A percentile compares a stretch with the other conserved stretches of the same genome.
These are phyloP conservation scores for Leptinotarsa juncta DNA, from an alignment of 2,888 invertebrate species.

Conservation along the genomic window DNA sequence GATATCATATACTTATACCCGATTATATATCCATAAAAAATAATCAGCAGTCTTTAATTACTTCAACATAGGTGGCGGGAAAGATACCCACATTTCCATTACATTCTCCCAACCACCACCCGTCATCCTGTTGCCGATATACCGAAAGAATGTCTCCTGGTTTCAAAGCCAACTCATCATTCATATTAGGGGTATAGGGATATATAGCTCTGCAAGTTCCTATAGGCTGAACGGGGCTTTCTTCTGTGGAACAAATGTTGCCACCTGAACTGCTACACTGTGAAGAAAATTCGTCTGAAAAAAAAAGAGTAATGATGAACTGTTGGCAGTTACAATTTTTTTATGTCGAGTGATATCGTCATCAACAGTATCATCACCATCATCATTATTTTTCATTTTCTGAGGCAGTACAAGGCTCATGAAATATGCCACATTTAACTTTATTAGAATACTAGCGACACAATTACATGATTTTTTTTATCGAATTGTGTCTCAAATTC, in stretches of 20 bases:
- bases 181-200: slow-evolving; percentile 86
- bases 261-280: slow-evolving; percentile 73
- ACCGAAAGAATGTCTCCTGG: slow-evolving; percentile 88
- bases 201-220: slow-evolving; percentile 88
- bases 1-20: not conserved
- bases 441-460: too few species aligned
- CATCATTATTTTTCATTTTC: too few species aligned
- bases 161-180: slow-evolving; percentile 81
- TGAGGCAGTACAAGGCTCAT: too few species aligned
- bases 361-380: too few species aligned
- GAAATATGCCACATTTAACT: too few species aligned
- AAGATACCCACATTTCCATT: slow-evolving; percentile 90
- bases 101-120: slow-evolving; percentile 95
- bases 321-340: too few species aligned
- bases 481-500: too few species aligned
- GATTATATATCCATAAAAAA: not conserved
- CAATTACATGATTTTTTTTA: too few species aligned
- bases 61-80: slow-evolving; percentile 94
- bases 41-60: slow-evolving; percentile 56
- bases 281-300: slow-evolving; percentile 83
- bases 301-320: not conserved
- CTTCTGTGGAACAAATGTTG: slow-evolving; percentile 62
- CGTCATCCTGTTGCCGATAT: slow-evolving; percentile 90
- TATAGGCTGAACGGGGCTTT: slow-evolving; percentile 68
- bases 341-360: too few species aligned